Percentiles rank a stretch among this genome's conserved stretches.
Evolutionary conservation across 2,888 invertebrate genomes (phyloP).

Genomic region (Arenicola marina): DNA sequence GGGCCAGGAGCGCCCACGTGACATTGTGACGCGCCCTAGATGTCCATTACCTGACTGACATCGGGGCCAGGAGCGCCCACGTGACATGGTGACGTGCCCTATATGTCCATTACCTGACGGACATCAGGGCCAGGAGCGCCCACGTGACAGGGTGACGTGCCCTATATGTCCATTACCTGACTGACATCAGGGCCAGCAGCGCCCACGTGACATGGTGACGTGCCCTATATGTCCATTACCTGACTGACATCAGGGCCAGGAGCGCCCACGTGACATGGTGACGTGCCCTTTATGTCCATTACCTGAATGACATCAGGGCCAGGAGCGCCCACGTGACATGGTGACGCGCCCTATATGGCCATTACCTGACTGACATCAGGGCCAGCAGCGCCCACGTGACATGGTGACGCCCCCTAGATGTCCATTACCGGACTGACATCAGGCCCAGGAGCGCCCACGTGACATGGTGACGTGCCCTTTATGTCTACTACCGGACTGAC

Average conservation of each 20-base stretch:
- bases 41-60: not conserved
- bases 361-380: not conserved
- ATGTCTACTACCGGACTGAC: not conserved
- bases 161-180: not conserved
- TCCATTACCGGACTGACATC: not conserved
- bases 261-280: not conserved
- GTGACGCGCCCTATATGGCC: too few relatives aligned
- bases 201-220: not conserved
- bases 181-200: not conserved
- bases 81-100: too few relatives aligned
- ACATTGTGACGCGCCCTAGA: too few relatives aligned
- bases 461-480: not conserved
- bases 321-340: not conserved
- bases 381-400: not conserved
- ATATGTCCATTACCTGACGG: too few relatives aligned
- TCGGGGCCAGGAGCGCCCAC: not conserved
- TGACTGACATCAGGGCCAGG: not conserved
- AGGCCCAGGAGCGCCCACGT: not conserved
- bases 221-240: not conserved
- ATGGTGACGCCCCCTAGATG: not conserved
- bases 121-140: not conserved
- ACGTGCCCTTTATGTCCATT: too few relatives aligned
- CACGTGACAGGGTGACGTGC: not conserved
- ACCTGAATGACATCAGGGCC: not conserved
- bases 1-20: too few relatives aligned